Evolutionary conservation across 2,113 vertebrate genomes (phyloP), one percentile per base, ranked within the genome.

Genomic region (Salvelinus fontinalis): DNA sequence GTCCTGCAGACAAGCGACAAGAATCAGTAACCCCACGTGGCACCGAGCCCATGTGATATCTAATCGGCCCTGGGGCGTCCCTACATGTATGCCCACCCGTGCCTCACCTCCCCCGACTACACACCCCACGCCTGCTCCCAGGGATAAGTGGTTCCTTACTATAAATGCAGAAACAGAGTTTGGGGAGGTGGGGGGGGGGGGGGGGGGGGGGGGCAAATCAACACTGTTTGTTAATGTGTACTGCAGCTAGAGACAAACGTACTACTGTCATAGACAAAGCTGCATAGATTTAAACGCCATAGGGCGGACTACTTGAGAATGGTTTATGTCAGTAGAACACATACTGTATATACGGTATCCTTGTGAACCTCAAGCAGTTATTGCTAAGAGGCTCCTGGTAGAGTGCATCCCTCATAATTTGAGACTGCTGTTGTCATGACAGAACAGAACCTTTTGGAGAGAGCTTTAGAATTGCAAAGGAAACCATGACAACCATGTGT

Each of bases 31-130:
- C 84, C 78, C 87, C 22, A 18, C 31, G 68, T 70, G 74, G 85
- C 87, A 84, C 85, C 84, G 77, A 48, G 73, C 73, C 76, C 80
- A 79, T 90, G 83, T 92, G 93, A 93, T 90, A 93, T 91, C 67
- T 75, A 89, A 93, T 82, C 86, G 44, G 74, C 75, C 68, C 79
- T 24, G 83, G 81, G 73, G 75, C 75, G 75, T 84, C 86, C 82
- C 76, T 48, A 73, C 76, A 81, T 84, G 80, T 85, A 81, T 85
- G 81, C 81, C 80, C 73, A 31, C 82, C 75, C 80, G 72, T 5
- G 87, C 84, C 78, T 84, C 80, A 86, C 79, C 84, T 87, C 84
- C 75, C 84, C 62, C 24, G 29, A n/a, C 12, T 67, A 20, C 34
- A n/a, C 67, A 75, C 79, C 77, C 84, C 81, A 71, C 83, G 79